These are phyloP conservation scores for Hypena proboscidalis DNA, from an alignment of 2,888 invertebrate genomes.

Conservation along the genomic window DNA sequence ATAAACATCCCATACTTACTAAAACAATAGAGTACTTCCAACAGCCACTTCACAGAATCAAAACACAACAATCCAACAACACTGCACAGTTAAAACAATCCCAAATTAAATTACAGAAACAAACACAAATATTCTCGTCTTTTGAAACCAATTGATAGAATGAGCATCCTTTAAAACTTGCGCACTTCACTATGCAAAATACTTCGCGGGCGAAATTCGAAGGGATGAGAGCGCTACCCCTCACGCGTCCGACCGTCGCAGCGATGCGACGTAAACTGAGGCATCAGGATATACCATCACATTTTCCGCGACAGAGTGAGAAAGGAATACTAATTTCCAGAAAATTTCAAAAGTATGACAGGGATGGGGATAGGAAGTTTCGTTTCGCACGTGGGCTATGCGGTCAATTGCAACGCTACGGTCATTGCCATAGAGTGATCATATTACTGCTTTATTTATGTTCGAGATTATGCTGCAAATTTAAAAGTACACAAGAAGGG, in stretches of 20 bases:
- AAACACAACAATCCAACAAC: conserved; percentile 31
- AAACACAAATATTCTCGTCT: conserved; percentile 15
- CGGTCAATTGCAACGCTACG: conserved; percentile 81
- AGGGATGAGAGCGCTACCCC: conserved; percentile 42
- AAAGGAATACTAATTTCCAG: conserved; percentile 45
- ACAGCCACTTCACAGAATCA: conserved; percentile 36
- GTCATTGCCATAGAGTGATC: conserved; percentile 78
- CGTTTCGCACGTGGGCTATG: conserved; percentile 77
- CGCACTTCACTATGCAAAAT: conserved; percentile 48
- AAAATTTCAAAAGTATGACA: conserved; percentile 49
- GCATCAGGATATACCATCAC: conserved; percentile 66
- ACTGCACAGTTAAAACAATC: conserved; percentile 26
- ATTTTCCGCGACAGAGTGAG: conserved; percentile 70
- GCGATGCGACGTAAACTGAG: conserved; percentile 72
- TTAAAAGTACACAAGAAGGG: conserved; percentile 1
- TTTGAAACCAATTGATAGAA: conserved; percentile 16
- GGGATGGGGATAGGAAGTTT: conserved; percentile 58
- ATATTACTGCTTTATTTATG: conserved; percentile 54
- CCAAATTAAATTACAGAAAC: conserved; percentile 19
- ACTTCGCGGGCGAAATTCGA: conserved; percentile 46
- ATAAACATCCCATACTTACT: conserved; percentile 27
- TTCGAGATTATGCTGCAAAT: conserved; percentile 8
- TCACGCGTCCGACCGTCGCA: conserved; percentile 56
- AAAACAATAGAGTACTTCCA: conserved; percentile 17
- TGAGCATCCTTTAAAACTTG: conserved; percentile 47